Conservation (phyloP, 2,888 invertebrate genomes). For the Pachliopta kotzebuea region DNA sequence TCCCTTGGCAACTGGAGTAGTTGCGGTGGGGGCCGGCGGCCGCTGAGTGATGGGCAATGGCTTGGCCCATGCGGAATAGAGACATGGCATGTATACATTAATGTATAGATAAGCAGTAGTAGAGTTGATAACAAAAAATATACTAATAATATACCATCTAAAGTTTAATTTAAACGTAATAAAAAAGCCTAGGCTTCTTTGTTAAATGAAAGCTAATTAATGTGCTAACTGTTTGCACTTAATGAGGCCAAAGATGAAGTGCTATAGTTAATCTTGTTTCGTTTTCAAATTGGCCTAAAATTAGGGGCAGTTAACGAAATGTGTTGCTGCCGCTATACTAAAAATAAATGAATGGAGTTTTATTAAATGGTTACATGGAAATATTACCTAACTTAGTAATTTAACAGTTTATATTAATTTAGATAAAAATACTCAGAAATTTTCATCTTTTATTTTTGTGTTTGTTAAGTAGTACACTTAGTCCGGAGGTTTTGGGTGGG, state of each 20-base stretch:
- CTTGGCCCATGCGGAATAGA: too few relatives aligned
- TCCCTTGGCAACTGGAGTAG: too few relatives aligned
- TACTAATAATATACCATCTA: background rate
- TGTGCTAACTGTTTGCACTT: slow-evolving; percentile 21
- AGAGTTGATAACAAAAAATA: background rate
- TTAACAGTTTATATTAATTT: too few relatives aligned
- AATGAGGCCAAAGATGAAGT: slow-evolving; percentile 28
- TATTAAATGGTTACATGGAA: background rate
- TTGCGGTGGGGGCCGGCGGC: too few relatives aligned
- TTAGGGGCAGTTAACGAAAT: slow-evolving; percentile 25
- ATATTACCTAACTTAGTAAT: background rate
- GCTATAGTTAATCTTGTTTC: slow-evolving; percentile 27
- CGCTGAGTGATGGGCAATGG: too few relatives aligned
- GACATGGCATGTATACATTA: too few relatives aligned
- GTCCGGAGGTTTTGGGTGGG: too few relatives aligned
- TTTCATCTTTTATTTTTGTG: too few relatives aligned
- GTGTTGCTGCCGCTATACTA: slow-evolving; percentile 15
- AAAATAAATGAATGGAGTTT: slow-evolving; percentile 10
- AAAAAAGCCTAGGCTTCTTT: background rate
- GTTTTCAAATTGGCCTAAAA: slow-evolving; percentile 28
- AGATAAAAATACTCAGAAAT: too few relatives aligned
- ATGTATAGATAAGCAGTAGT: too few relatives aligned
- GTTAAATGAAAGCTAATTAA: slow-evolving; percentile 22
- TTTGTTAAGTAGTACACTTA: too few relatives aligned
- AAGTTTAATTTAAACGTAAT: background rate